Evolutionary conservation across 2,888 invertebrate genomes (phyloP), one percentile per base, ranked within the genome.

Genomic region (Melanostoma mellinum): DNA sequence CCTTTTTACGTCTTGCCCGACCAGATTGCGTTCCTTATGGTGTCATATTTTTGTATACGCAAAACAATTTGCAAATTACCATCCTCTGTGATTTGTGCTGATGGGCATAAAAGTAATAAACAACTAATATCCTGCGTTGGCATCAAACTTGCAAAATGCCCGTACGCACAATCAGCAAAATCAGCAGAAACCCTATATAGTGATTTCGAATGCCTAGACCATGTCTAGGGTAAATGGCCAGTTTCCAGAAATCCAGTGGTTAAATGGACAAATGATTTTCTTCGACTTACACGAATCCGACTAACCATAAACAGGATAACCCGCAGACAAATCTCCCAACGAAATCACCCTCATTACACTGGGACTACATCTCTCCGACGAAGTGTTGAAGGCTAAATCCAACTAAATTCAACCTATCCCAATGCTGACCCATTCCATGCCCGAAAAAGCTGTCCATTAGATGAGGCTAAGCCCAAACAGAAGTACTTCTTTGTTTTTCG

Each of bases 231-330:
- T 77, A 84, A 79, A 84, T 71, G 71, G 65, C 71, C 46, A 79
- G 60, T 68, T 46, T 48, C 69, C 20, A 20, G 48, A 74, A 84
- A 84, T 84, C 84, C 84, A 79, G 74, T 84, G 38, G 50, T 69
- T 79, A 79, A 84, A 84, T 84, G 84, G 84, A 79, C 84, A 84
- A 84, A 84, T 84, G 84, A 84, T 84, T 84, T 79, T 84, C 84
- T 84, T 71, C 74, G 79, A 79, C 84, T 67, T 50, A 75, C 84
- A 84, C 74, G 79, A 75, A 40, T 65, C 44, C 48, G 58, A 71
- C 63, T 71, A 77, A 58, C 71, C 71, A 44, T 58, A 71, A 71
- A 79, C 84, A 84, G 84, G 84, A 84, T 79, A 84, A 84, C 84
- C 44, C 73, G 71, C 79, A 84, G 84, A 84, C 84, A 81, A 81